A percentile compares a stretch with the other conserved stretches of the same genome.
Evolutionary conservation across 1,140 invertebrate species (phyloP).

Genomic region (Eumeta japonica): DNA sequence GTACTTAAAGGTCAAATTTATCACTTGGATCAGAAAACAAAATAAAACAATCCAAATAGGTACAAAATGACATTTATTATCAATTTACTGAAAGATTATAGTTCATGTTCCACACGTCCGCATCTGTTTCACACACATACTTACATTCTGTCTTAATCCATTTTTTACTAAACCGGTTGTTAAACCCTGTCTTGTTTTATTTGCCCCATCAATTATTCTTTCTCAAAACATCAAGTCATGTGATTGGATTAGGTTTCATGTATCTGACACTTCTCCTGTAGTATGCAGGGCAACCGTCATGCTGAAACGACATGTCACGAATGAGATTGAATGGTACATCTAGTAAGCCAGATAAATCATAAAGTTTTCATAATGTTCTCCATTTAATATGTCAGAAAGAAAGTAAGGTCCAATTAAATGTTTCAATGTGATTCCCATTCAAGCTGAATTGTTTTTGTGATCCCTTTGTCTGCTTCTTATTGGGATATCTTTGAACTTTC

Average conservation of each 20-base stretch:
- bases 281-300: conserved; percentile 17
- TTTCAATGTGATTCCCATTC: conserved; percentile 29
- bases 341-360: conserved; percentile 24
- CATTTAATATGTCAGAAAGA: conserved; percentile 22
- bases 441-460: conserved; percentile 29
- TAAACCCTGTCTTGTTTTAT: conserved; percentile 9
- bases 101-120: no score
- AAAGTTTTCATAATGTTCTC: conserved; percentile 22
- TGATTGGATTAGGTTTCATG: neutral
- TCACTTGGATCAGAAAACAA: no score
- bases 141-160: conserved; percentile 7
- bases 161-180: conserved; percentile 2
- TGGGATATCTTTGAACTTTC: conserved; percentile 25
- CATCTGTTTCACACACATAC: no score
- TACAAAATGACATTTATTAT: no score
- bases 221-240: conserved; percentile 6
- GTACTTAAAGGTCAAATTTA: no score
- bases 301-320: conserved; percentile 23
- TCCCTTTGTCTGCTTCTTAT: conserved; percentile 16
- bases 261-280: conserved; percentile 28
- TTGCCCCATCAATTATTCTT: conserved; percentile 10
- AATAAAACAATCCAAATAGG: no score
- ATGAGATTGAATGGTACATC: conserved; percentile 15
- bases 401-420: conserved; percentile 31
- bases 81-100: no score